Percentiles rank a stretch among this genome's conserved stretches.
Conservation (phyloP, 2,797 vertebrate genomes). For the Enteromius unitaeniatus region DNA sequence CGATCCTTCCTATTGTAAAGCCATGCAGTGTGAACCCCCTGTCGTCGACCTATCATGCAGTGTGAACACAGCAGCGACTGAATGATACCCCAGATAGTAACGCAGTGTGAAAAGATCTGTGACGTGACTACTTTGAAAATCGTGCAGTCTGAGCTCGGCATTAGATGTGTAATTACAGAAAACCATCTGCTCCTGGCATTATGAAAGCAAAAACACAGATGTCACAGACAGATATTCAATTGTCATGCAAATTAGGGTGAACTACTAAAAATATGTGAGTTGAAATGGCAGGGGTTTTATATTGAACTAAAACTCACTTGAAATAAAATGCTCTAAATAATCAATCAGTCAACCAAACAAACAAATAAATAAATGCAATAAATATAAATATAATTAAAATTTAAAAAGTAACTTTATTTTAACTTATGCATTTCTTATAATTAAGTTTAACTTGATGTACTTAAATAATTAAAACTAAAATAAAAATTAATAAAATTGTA, state of each 20-base stretch:
- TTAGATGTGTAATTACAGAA: not conserved
- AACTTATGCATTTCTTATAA: not conserved
- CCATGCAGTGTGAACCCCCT: too few relatives aligned
- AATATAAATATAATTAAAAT: too few relatives aligned
- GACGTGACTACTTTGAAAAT: too few relatives aligned
- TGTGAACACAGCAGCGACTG: too few relatives aligned
- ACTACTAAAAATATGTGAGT: not conserved
- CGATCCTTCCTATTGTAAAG: too few relatives aligned
- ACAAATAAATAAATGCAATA: not conserved
- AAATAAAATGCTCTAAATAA: not conserved
- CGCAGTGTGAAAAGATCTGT: too few relatives aligned
- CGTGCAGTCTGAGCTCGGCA: too few relatives aligned
- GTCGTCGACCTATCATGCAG: too few relatives aligned
- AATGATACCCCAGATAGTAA: too few relatives aligned
- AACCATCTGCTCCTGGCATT: slow-evolving; percentile 28
- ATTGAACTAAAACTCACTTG: not conserved
- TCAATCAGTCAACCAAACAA: too few relatives aligned
- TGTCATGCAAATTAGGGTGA: not conserved
- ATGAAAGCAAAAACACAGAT: slow-evolving; percentile 5
- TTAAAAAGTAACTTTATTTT: not conserved
- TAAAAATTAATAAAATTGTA: not conserved
- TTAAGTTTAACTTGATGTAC: not conserved
- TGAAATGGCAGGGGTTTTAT: not conserved
- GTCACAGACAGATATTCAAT: slow-evolving; percentile 24
- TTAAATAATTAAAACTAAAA: not conserved